Conservation (phyloP, 2,888 invertebrate species). For the Amblyteles armatorius region DNA sequence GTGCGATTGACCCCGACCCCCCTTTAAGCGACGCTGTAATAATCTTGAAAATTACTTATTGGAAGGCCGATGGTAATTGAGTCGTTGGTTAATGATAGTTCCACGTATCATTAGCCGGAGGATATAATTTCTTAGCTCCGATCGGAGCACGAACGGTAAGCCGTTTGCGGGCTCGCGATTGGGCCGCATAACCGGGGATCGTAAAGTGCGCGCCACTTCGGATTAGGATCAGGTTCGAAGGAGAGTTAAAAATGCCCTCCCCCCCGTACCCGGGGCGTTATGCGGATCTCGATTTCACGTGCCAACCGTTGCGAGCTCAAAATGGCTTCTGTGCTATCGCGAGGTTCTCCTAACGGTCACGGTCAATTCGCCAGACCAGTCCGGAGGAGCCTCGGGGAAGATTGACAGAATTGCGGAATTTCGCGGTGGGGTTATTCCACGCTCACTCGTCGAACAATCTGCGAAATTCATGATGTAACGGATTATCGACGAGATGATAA, state of each 20-base stretch:
- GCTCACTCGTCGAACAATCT: conserved; percentile 19
- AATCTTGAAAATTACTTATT: conserved; percentile 37
- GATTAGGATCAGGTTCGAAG: conserved; percentile 57
- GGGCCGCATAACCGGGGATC: conserved; percentile 15
- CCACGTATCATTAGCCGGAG: conserved; percentile 51
- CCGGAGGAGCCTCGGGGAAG: conserved; percentile 18
- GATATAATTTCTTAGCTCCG: conserved; percentile 50
- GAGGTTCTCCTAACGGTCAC: conserved; percentile 54
- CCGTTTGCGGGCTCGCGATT: conserved; percentile 25
- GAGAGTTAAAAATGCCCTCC: conserved; percentile 47
- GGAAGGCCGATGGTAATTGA: conserved; percentile 57
- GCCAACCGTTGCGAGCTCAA: not conserved
- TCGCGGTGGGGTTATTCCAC: conserved; percentile 2
- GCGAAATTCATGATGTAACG: conserved; percentile 20
- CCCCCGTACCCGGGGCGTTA: conserved; percentile 42
- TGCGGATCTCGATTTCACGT: conserved; percentile 35
- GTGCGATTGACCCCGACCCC: conserved; percentile 4
- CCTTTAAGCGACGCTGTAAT: conserved; percentile 18
- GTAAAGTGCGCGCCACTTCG: conserved; percentile 29
- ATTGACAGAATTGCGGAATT: conserved; percentile 21
- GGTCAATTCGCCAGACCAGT: conserved; percentile 25
- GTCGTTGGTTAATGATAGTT: conserved; percentile 63
- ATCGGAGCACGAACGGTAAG: conserved; percentile 31
- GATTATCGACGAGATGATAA: conserved; percentile 51
- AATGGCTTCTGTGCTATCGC: conserved; percentile 56